phyloP scores from a whole-genome alignment of 2,113 vertebrate genomes.

The Eolophus roseicapilla region DNA sequence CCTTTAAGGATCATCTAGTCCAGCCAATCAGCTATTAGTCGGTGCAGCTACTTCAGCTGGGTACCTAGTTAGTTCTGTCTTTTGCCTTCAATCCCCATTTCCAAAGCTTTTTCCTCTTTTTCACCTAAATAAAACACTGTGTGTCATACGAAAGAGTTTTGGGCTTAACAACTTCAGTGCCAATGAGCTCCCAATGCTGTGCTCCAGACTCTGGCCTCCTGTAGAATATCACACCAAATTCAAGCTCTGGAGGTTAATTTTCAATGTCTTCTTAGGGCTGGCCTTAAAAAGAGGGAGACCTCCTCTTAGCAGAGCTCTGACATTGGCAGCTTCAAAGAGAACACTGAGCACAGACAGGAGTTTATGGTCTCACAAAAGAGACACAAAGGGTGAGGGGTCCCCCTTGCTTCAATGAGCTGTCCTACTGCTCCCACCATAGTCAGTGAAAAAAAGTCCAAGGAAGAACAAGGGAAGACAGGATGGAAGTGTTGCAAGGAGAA shows the following conservation, averaged over 20 bases:
- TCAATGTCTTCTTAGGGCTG: not conserved
- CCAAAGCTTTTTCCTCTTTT: not conserved
- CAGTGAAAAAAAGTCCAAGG: not conserved
- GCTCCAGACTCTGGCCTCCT: not conserved
- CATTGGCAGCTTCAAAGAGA: not conserved
- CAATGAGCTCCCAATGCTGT: not conserved
- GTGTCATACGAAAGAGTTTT: not conserved
- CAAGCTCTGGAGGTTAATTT: not conserved
- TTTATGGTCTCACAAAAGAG: not conserved
- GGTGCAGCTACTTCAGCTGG: not conserved
- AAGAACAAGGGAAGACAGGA: not conserved
- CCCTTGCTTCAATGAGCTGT: not conserved
- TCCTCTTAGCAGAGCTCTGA: not conserved
- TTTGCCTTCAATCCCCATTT: not conserved
- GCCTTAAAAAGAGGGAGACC: not conserved
- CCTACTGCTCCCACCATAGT: not conserved
- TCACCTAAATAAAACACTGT: not conserved
- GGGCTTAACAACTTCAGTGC: not conserved
- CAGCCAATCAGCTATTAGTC: not conserved
- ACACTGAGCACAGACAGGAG: not conserved
- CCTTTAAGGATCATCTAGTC: not conserved
- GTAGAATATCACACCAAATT: not conserved
- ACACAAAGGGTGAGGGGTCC: not conserved
- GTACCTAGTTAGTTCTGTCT: not conserved
- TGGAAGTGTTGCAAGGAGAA: not conserved